Evolutionary conservation across 92 coral and sea anemone genomes (phyloP), one percentile per base, ranked within the genome.

Genomic region (Porites lobata): DNA sequence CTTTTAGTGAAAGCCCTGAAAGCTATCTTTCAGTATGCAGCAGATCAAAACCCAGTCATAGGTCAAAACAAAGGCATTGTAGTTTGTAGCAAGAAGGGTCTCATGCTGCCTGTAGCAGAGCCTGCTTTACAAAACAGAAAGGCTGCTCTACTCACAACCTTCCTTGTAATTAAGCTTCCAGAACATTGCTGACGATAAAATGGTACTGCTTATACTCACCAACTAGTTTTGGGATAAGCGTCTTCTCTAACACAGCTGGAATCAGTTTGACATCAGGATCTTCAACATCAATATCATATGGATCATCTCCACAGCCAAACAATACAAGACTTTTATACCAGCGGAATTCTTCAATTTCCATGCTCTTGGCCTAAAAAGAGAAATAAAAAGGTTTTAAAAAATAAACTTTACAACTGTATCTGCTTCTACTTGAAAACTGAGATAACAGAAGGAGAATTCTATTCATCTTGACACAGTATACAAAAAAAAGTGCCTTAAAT

Each of bases 181-280:
- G 7, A 38, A 4, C 6, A 38, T 38, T 4, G 7, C 47, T 4
- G 6, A 38, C 47, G 0, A 38, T 38, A 38, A 38, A 38, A 38
- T 38, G 47, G 32, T 20, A 8, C 15, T 65, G 69, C 24, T 18
- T 15, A 50, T 52, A 57, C 26, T 20, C 85, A 95, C 99, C 99
- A 65, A 94, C 87, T 56, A 98, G 93, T 85, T 95, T 98, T 29
- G 98, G 94, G 17, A 98, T 90, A 5, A 98, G 73, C 13, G 96
- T 91, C 81, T 98, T 98, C 79, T 95, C 99, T 29, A 96, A 92
- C 74, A 98, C 57, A n/a, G 93, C 76, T 82, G 99, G 99, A 59
- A 98, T 94, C 22, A 98, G 90, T 75, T 95, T 98, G 51, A 94
- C 93, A 72, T 98, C 99, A 75, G 94, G 96, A 77, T 98, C 99